These are phyloP conservation scores for Caranx melampygus DNA, from an alignment of 2,113 vertebrate species.

Conservation along the genomic window DNA sequence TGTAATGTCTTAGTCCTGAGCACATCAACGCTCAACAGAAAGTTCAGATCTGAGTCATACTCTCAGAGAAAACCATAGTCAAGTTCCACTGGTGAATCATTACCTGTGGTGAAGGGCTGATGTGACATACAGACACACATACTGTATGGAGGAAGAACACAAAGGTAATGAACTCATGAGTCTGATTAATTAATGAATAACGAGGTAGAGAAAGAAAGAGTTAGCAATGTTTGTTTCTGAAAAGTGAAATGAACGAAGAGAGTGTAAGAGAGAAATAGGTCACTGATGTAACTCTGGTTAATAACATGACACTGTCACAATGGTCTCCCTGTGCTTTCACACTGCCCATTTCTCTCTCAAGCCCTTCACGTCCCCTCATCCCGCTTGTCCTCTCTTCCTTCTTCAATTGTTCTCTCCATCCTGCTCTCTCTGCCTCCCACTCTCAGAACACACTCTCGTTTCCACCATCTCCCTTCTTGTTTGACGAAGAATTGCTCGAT, in stretches of 20 bases:
- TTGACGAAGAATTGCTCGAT: slow-evolving; percentile 21
- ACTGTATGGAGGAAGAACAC: slow-evolving; percentile 10
- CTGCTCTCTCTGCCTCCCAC: background rate
- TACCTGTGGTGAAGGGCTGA: slow-evolving; percentile 46
- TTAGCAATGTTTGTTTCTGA: slow-evolving; percentile 20
- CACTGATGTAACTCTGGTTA: slow-evolving; percentile 16
- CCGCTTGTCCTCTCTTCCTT: slow-evolving; percentile 2
- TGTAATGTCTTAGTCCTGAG: background rate
- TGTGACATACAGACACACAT: slow-evolving; percentile 23
- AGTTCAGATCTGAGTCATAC: slow-evolving; percentile 1
- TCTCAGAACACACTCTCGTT: slow-evolving; percentile 15
- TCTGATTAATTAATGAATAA: slow-evolving; percentile 35
- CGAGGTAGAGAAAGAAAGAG: slow-evolving; percentile 8
- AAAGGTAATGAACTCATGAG: slow-evolving; percentile 54
- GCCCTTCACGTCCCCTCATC: slow-evolving; percentile 12
- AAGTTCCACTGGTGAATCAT: slow-evolving; percentile 58
- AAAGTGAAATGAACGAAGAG: background rate
- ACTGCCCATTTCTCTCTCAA: slow-evolving; percentile 19
- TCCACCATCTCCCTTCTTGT: slow-evolving; percentile 15
- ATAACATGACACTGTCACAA: slow-evolving; percentile 6
- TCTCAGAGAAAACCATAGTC: slow-evolving; percentile 42
- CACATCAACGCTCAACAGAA: background rate
- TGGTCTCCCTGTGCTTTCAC: slow-evolving; percentile 16
- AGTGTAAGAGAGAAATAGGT: slow-evolving; percentile 28
- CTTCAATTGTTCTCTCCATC: background rate